Percentiles rank a stretch among this genome's conserved stretches.
Conservation (phyloP, 2,888 invertebrate genomes). For the Athalia cordata region DNA sequence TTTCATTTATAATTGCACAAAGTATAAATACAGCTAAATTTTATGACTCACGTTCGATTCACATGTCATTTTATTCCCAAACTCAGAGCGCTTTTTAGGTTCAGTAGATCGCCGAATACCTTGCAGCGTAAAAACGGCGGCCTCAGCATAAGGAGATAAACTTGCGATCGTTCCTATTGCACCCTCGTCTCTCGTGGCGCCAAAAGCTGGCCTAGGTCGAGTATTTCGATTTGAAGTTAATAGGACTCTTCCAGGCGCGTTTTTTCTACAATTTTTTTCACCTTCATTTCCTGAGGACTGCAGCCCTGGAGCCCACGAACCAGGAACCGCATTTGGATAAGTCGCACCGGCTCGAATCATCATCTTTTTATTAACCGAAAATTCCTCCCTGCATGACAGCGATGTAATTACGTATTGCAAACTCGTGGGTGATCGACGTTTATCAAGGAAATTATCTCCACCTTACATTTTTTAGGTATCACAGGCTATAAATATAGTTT, state of each 20-base stretch:
- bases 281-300: not conserved
- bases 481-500: too few species aligned
- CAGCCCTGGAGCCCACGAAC: not conserved
- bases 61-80: too few species aligned
- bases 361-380: not conserved
- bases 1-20: not conserved
- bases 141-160: constrained; percentile 23
- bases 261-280: too few species aligned
- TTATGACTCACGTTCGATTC: not conserved
- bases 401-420: too few species aligned
- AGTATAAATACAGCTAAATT: not conserved
- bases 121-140: constrained; percentile 4
- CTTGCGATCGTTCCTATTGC: constrained; percentile 8
- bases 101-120: not conserved
- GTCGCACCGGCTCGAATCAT: constrained; percentile 31
- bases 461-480: too few species aligned
- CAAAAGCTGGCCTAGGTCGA: constrained; percentile 31
- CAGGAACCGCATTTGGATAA: constrained; percentile 13
- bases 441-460: too few species aligned
- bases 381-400: not conserved
- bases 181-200: constrained; percentile 38
- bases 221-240: constrained; percentile 10
- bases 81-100: too few species aligned
- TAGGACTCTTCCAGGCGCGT: not conserved
- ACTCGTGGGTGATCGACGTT: too few species aligned